A percentile compares a stretch with the other conserved stretches of the same genome.
Conservation (phyloP, 2,113 vertebrate species). For the Panthera uncia region DNA sequence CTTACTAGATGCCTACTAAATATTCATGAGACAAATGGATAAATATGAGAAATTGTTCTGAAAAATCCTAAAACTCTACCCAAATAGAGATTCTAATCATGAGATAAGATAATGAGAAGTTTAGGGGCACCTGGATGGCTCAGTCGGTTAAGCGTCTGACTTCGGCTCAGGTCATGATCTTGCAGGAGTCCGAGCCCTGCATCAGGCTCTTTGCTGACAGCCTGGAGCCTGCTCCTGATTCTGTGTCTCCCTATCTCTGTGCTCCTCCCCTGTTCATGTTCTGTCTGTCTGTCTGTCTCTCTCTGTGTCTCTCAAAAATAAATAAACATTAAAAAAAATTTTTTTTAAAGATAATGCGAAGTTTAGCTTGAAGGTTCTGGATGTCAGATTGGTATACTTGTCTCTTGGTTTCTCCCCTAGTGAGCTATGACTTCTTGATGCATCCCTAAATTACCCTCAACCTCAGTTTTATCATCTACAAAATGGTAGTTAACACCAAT, state of each 20-base stretch:
- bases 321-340: too few relatives aligned
- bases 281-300: too few relatives aligned
- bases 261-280: too few relatives aligned
- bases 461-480: background rate
- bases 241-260: too few relatives aligned
- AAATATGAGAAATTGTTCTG: background rate
- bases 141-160: too few relatives aligned
- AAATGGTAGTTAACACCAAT: background rate
- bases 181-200: too few relatives aligned
- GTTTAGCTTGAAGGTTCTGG: background rate
- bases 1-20: background rate
- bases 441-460: background rate
- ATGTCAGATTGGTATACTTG: background rate
- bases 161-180: too few relatives aligned
- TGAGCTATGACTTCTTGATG: background rate
- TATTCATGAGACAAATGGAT: background rate
- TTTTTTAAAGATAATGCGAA: background rate
- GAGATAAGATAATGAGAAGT: background rate
- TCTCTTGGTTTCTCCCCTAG: conserved; percentile 4
- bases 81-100: background rate
- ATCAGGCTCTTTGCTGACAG: too few relatives aligned
- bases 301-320: too few relatives aligned
- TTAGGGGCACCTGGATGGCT: background rate
- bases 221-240: too few relatives aligned
- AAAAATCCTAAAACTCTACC: background rate